Conservation (phyloP, 37 sponge, comb jelly and placozoan species). For the Axinella damicornis region DNA sequence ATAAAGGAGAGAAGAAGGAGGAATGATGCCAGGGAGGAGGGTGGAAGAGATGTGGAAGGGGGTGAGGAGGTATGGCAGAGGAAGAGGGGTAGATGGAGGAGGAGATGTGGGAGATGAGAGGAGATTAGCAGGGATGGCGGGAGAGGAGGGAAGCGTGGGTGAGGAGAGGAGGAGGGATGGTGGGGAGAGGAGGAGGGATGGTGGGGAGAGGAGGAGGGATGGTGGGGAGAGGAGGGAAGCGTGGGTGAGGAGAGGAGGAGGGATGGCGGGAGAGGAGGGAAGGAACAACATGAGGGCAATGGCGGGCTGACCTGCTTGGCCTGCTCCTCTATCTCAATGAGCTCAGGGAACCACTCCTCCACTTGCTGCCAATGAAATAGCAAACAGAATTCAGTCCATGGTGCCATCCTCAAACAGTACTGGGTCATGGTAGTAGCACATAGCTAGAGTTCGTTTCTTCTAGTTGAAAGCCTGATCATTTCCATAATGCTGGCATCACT, state of each 20-base stretch:
- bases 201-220: too few relatives aligned
- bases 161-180: too few relatives aligned
- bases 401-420: too few relatives aligned
- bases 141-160: not conserved
- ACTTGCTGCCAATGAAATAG: constrained; percentile 72
- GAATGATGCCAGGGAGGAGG: constrained; percentile 69
- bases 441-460: too few relatives aligned
- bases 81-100: constrained; percentile 49
- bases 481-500: too few relatives aligned
- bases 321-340: constrained; percentile 87
- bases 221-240: too few relatives aligned
- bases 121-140: not conserved
- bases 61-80: not conserved
- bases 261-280: not conserved
- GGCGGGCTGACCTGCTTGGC: constrained; percentile 67
- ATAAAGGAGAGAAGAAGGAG: constrained; percentile 31
- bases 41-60: constrained; percentile 26
- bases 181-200: too few relatives aligned
- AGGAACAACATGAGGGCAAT: too few relatives aligned
- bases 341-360: constrained; percentile 90
- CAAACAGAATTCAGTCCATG: too few relatives aligned
- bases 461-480: too few relatives aligned
- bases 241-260: too few relatives aligned
- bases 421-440: too few relatives aligned
- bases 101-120: not conserved